Evolutionary conservation across 2,888 invertebrate genomes (phyloP), one percentile per base, ranked within the genome.

Genomic region (Pachliopta kotzebuea): DNA sequence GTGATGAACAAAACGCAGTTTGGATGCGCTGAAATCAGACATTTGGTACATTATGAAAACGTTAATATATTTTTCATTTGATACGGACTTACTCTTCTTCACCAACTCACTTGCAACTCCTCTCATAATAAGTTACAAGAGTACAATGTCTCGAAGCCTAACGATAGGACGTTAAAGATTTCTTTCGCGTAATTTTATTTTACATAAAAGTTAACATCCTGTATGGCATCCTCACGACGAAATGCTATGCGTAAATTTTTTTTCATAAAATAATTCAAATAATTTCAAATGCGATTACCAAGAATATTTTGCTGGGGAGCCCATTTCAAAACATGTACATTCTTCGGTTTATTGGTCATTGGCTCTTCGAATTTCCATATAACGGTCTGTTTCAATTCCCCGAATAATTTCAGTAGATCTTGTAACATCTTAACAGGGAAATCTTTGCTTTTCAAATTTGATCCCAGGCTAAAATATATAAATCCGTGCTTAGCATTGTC

Each of bases 261-360:
- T n/a, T n/a, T n/a, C n/a, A n/a, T n/a, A n/a, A n/a, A n/a, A n/a
- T n/a, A n/a, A n/a, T n/a, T n/a, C n/a, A n/a, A 57, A 24, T 45
- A 53, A 21, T 55, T 20, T 37, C 37, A 11, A 37, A 14, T 14
- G 37, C 20, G 8, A 17, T 42, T 61, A 72, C 73, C 68, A 45
- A 86, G 69, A 55, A 87, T 77, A 58, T 80, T 80, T 21, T 72
- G 75, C 67, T 90, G 90, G 2, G 89, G 88, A 9, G 86, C 80
- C 87, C 91, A 92, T 17, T 83, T 71, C 11, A 83, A 62, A 0
- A 91, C 73, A 62, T 85, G 80, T 0, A 93, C 84, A 71, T 92
- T 92, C 6, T 75, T 72, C 0, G 89, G 88, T 8, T 72, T 11
- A 23, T 80, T 72, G 0, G 78, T 74, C 24, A 86, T 52, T 1